A percentile compares a stretch with the other conserved stretches of the same genome.
phyloP scores from a whole-genome alignment of 2,113 vertebrate genomes.

The Ciconia stormi region DNA sequence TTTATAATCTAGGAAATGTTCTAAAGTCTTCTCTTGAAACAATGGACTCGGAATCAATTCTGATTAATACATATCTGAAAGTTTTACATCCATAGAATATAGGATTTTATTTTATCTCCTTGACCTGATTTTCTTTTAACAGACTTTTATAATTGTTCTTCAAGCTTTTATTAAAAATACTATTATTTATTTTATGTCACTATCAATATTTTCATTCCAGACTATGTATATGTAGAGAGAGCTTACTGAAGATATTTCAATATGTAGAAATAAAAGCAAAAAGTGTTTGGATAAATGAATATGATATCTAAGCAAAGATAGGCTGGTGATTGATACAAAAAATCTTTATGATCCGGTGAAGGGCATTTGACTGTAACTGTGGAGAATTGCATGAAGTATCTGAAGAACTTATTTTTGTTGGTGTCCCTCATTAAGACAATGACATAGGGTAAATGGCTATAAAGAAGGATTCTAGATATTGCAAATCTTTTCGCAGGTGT shows the following conservation, averaged over 20 bases:
- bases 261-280: not conserved
- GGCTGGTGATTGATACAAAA: fast-evolving
- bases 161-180: not conserved
- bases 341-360: not conserved
- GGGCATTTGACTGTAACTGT: not conserved
- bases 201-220: not conserved
- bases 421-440: not conserved
- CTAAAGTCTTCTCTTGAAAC: not conserved
- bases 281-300: not conserved
- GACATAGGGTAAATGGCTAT: not conserved
- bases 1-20: not conserved
- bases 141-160: not conserved
- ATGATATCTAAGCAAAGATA: not conserved
- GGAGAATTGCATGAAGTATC: not conserved
- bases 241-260: not conserved
- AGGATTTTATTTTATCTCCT: not conserved
- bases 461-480: not conserved
- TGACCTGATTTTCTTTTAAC: not conserved
- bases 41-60: not conserved
- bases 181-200: not conserved
- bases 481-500: not conserved
- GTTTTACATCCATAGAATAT: not conserved
- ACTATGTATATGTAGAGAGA: not conserved
- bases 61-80: not conserved
- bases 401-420: not conserved